Evolutionary conservation across 2,888 invertebrate genomes (phyloP).

Genomic region (Cheilosia pagana): DNA sequence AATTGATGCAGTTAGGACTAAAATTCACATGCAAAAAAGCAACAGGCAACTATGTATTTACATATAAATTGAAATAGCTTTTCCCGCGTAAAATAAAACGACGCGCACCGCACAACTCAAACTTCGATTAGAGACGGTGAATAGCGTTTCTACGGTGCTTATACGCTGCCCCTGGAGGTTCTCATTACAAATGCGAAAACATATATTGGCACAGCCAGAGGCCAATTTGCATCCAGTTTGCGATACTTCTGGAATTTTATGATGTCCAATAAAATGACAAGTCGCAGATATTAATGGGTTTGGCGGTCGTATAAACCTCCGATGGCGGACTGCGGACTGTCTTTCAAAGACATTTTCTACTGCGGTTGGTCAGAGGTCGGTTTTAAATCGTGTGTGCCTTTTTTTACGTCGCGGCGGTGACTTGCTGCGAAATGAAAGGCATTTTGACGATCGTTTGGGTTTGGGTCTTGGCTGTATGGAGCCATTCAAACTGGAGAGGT

Average conservation of each 20-base stretch:
- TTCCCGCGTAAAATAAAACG: conserved; percentile 22
- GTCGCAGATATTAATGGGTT: conserved; percentile 46
- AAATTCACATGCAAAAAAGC: background rate
- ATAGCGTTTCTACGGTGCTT: conserved; percentile 13
- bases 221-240: conserved; percentile 56
- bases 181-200: conserved; percentile 49
- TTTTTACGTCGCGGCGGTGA: background rate
- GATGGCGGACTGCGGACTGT: background rate
- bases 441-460: background rate
- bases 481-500: too few relatives aligned
- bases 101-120: conserved; percentile 7
- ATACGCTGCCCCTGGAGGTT: conserved; percentile 9
- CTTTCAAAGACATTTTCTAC: background rate
- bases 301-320: conserved; percentile 17
- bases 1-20: conserved; percentile 1
- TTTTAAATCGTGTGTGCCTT: background rate
- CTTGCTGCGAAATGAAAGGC: background rate
- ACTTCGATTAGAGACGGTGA: conserved; percentile 35
- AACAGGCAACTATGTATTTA: conserved; percentile 17
- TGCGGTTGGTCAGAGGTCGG: conserved; percentile 20
- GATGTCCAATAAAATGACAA: conserved; percentile 67
- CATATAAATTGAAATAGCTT: conserved; percentile 38
- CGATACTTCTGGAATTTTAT: conserved; percentile 68
- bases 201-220: conserved; percentile 54
- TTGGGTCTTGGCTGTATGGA: background rate